These are phyloP conservation scores for Drosophila santomea DNA, from an alignment of 1,140 invertebrate species.

Conservation along the genomic window DNA sequence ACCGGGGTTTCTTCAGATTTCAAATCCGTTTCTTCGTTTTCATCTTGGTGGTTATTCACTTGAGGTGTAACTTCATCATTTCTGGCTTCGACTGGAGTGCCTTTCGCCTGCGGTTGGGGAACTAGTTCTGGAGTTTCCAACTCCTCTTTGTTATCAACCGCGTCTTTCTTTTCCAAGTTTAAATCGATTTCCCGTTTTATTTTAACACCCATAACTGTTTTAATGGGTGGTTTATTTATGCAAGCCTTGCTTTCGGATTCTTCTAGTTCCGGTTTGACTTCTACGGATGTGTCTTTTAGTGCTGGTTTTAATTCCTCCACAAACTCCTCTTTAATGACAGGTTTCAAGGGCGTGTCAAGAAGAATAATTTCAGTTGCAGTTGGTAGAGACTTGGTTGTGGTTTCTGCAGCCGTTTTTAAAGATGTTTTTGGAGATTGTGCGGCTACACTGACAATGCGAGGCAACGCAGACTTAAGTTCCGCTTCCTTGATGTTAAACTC, in stretches of 20 bases:
- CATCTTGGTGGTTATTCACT: constrained; percentile 4
- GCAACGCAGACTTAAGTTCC: constrained; percentile 58
- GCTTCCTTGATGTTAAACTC: constrained; percentile 72
- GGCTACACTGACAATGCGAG: constrained; percentile 56
- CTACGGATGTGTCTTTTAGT: constrained; percentile 1
- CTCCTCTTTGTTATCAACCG: background rate
- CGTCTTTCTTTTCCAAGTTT: background rate
- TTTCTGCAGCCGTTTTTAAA: background rate
- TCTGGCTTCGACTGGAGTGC: constrained; percentile 1
- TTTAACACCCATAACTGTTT: constrained; percentile 7
- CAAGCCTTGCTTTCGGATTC: background rate
- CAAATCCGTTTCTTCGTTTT: constrained; percentile 3
- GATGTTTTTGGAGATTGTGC: background rate
- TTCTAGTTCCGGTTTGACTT: constrained; percentile 2
- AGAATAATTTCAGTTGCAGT: constrained; percentile 21
- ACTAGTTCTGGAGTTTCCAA: background rate
- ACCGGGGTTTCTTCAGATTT: background rate
- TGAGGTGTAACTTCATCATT: background rate
- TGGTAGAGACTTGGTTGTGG: background rate
- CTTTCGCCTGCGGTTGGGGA: background rate
- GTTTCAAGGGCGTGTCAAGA: constrained; percentile 40
- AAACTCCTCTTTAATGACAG: background rate
- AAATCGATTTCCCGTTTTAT: constrained; percentile 17
- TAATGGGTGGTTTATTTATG: background rate
- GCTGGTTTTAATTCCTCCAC: background rate